phyloP scores from a whole-genome alignment of 2,113 vertebrate species.

The Takifugu bimaculatus region DNA sequence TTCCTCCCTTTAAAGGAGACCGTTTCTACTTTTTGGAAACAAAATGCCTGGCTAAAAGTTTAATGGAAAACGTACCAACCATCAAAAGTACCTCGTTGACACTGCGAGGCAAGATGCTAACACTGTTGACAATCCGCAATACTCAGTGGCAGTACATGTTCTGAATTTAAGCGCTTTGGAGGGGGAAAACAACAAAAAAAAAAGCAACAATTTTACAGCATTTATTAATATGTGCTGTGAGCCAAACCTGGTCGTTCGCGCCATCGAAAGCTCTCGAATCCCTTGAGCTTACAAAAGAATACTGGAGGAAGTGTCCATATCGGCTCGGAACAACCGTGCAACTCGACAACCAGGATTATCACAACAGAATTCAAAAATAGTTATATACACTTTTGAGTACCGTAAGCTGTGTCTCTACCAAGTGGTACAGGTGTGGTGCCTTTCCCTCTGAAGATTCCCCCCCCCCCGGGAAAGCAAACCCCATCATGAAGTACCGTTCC shows the following conservation, averaged over 20 bases:
- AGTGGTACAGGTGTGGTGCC: too few species aligned
- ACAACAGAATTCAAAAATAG: conserved; percentile 63
- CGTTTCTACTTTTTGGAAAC: conserved; percentile 52
- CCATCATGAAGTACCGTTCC: too few species aligned
- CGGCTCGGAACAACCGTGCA: conserved; percentile 50
- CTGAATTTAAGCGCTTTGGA: conserved; percentile 65
- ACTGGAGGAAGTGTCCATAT: conserved; percentile 48
- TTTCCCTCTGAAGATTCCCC: too few species aligned
- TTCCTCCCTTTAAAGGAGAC: conserved; percentile 66
- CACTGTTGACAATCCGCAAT: conserved; percentile 69
- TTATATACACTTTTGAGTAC: conserved; percentile 70
- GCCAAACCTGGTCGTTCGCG: conserved; percentile 26
- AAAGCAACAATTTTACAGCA: conserved; percentile 38
- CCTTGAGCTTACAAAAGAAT: conserved; percentile 45
- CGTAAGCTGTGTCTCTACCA: too few species aligned
- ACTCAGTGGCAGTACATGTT: conserved; percentile 59
- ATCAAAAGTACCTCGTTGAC: conserved; percentile 63
- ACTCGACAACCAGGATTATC: conserved; percentile 46
- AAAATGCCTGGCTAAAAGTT: conserved; percentile 64
- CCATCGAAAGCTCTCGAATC: conserved; percentile 37
- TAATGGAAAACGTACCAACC: conserved; percentile 61
- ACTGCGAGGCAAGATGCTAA: conserved; percentile 65
- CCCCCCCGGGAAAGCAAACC: too few species aligned
- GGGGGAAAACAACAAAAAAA: conserved; percentile 53
- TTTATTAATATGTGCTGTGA: conserved; percentile 21